Conservation (phyloP, 2,888 invertebrate species). For the Drosophila mettleri region DNA sequence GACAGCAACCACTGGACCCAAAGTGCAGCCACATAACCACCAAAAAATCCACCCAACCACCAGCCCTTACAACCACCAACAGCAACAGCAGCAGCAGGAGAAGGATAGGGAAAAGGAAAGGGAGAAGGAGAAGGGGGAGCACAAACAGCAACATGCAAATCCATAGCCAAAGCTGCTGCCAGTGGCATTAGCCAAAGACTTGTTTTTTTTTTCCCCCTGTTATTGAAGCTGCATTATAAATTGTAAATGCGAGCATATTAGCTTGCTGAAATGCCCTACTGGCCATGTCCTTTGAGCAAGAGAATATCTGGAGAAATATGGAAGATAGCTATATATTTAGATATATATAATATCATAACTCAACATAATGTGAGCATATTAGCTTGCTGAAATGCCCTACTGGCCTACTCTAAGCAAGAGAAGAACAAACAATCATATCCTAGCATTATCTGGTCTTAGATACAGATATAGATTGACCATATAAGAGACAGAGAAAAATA, state of each 20-base stretch:
- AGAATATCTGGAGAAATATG: no score
- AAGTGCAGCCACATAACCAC: slow-evolving; percentile 36
- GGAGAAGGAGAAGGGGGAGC: not conserved
- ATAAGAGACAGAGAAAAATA: not conserved
- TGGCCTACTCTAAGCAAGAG: not conserved
- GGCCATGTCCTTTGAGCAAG: no score
- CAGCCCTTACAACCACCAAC: slow-evolving; percentile 17
- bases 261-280: not conserved
- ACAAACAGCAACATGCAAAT: slow-evolving; percentile 64
- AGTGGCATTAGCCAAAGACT: slow-evolving; percentile 34
- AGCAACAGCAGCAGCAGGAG: slow-evolving; percentile 17
- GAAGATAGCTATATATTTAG: no score
- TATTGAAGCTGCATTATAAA: not conserved
- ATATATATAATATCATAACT: no score
- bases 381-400: not conserved
- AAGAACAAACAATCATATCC: no score
- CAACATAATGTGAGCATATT: not conserved
- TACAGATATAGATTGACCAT: not conserved
- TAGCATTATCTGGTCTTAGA: not conserved
- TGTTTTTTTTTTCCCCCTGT: slow-evolving; percentile 3
- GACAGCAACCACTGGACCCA: slow-evolving; percentile 53
- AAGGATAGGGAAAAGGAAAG: not conserved
- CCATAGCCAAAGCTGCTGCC: slow-evolving; percentile 42
- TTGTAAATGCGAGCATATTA: not conserved
- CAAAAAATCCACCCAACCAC: slow-evolving; percentile 11